A percentile compares a stretch with the other conserved stretches of the same genome.
Conservation (phyloP, 2,797 vertebrate species). For the Pipistrellus pygmaeus region DNA sequence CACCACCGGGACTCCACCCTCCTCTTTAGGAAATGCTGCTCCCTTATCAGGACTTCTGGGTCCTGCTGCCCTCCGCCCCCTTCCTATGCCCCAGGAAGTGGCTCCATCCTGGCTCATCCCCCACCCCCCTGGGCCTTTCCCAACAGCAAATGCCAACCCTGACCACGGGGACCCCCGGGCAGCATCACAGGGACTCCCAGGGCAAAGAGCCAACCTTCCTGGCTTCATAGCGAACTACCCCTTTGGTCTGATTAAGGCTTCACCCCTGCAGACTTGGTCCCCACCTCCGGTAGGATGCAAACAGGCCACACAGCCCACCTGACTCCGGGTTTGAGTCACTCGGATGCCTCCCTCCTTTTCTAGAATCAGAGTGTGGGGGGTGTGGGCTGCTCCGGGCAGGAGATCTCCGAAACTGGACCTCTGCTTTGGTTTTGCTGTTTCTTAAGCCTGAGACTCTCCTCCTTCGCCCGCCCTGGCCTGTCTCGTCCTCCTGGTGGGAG, state of each 20-base stretch:
- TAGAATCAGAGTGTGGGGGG: background rate
- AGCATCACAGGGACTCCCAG: background rate
- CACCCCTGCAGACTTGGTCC: background rate
- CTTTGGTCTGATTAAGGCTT: background rate
- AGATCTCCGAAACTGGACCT: background rate
- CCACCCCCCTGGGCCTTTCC: too few species aligned
- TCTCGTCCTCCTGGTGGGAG: background rate
- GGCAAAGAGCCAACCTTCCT: background rate
- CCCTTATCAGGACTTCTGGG: background rate
- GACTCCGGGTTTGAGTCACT: background rate
- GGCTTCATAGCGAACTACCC: background rate
- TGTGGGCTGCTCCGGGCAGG: rapidly evolving
- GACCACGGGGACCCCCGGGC: background rate
- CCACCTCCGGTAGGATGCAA: background rate
- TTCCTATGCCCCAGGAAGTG: background rate
- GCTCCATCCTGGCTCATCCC: background rate
- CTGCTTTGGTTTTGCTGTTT: background rate
- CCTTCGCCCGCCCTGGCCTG: background rate
- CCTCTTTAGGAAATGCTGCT: background rate
- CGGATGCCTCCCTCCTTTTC: background rate
- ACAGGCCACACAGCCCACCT: too few species aligned
- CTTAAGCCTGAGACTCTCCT: background rate
- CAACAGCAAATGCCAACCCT: too few species aligned
- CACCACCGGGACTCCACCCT: rapidly evolving
- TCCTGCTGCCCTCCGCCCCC: background rate